These are phyloP conservation scores for Euproctis similis DNA, from an alignment of 2,888 invertebrate genomes.

Conservation along the genomic window DNA sequence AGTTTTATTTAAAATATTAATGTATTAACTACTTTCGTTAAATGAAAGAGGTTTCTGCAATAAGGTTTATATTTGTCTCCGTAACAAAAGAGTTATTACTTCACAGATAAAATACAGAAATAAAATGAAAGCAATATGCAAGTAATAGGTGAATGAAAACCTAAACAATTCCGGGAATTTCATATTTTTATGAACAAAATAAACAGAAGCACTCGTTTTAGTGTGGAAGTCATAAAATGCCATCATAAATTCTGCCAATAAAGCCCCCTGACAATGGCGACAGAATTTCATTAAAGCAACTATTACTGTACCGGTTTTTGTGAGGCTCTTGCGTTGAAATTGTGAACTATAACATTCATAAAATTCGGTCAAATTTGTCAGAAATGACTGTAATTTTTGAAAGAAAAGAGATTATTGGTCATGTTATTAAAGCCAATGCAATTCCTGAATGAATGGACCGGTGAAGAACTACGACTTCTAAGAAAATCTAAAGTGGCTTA, in stretches of 20 bases:
- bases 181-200: not conserved
- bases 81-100: no score
- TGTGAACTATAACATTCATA: slow-evolving; percentile 6
- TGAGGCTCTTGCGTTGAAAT: slow-evolving; percentile 5
- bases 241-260: slow-evolving; percentile 16
- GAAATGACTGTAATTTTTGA: not conserved
- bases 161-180: not conserved
- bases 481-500: no score
- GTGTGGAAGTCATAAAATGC: slow-evolving; percentile 9
- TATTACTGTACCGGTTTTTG: slow-evolving; percentile 21
- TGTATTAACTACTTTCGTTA: no score
- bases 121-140: no score
- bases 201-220: not conserved
- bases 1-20: no score
- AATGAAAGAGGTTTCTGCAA: no score
- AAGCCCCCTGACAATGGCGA: slow-evolving; percentile 19
- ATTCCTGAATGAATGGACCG: no score
- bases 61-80: no score
- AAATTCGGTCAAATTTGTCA: not conserved
- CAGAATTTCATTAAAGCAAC: slow-evolving; percentile 21
- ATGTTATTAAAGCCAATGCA: no score
- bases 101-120: no score
- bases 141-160: not conserved
- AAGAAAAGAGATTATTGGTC: not conserved
- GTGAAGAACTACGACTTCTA: no score